Evolutionary conservation across 2,113 vertebrate genomes (phyloP), one percentile per base, ranked within the genome.

Genomic region (Oryzias melastigma): DNA sequence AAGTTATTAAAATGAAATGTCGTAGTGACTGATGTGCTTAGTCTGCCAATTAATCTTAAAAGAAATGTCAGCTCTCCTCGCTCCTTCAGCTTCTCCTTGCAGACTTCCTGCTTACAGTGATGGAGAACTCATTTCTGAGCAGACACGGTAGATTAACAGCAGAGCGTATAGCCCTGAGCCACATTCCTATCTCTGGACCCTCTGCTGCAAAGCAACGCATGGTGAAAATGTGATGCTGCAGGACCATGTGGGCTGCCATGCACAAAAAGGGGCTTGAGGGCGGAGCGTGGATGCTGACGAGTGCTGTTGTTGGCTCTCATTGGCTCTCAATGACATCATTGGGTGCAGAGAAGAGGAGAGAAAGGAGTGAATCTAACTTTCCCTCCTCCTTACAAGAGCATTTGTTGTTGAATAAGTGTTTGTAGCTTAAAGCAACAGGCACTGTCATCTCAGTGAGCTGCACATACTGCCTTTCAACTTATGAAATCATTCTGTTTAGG

Each of bases 281-380:
- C n/a, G 77, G 85, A 50, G 89, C 71, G 47, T 68, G 62, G 64
- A 77, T 60, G 70, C 75, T 53, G 65, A 72, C 66, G 53, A 73
- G 54, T 42, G 52, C 57, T 51, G 66, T 58, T 42, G 74, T 62
- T 50, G 14, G 25, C 62, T 80, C 72, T 84, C 68, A 93, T 93
- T 92, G 91, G 92, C 81, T 91, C 42, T 58, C 79, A 84, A 87
- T 93, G 92, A 93, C 91, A 92, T 92, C 92, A 93, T 61, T 84
- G 83, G 54, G 58, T 67, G 73, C 57, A 55, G 62, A 61, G 52
- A 65, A 67, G 81, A 65, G 68, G 41, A 19, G 69, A 73, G 71
- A 77, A 79, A 61, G 48, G 69, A 68, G 41, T 45, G 52, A 55
- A 51, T 62, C 35, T 25, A 14, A 10, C 68, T 62, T 50, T 58